Base-by-base conservation (phyloP, 2,888 invertebrate species). In the Harpagoxenus sublaevis region DNA sequence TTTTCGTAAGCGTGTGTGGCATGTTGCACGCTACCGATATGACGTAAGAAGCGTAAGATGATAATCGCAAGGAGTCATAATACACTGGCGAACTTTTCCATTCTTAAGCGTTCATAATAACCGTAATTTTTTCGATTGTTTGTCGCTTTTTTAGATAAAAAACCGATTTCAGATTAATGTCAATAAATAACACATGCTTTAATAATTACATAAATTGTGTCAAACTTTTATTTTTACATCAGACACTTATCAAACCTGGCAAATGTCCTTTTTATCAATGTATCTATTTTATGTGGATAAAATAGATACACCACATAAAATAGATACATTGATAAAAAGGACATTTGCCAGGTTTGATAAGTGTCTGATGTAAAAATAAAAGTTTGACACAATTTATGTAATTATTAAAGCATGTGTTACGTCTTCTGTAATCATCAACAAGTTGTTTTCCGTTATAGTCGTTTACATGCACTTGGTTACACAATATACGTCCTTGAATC, bases 1-100 rank as follows among this genome's bases (percentile, higher is more conserved):
- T 66, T 62, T 57, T 84, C 57, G 51, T 9, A 35, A 55, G 31
- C 68, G 68, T 8, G 42, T 78, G 51, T 51, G 12, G 23, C 35
- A 8, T 45, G 42, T 70, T 35, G 68, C 45, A 75, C 78, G 9
- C 48, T n/a, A 35, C 15, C 39, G 18, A 70, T 31, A 9, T 68
- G 71, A 60, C 18, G 39, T 45, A 77, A 77, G 51, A 48, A 62
- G 8, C n/a, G 10, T 39, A 28, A 28, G 65, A 55, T 28, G 10
- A 48, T 62, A 51, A 62, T 65, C 39, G 28, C 51, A 15, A 51
- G 10, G 31, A 10, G 28, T 23, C 10, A 18, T 23, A 70, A 68
- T n/a, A 45, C 28, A 45, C n/a, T 39, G 9, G 28, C 28, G 2
- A 60, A n/a, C 3, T 57, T 12, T 48, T 74, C 12, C 6, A 74